Conservation (phyloP, 1,140 invertebrate species). For the Ceratina australensis region DNA sequence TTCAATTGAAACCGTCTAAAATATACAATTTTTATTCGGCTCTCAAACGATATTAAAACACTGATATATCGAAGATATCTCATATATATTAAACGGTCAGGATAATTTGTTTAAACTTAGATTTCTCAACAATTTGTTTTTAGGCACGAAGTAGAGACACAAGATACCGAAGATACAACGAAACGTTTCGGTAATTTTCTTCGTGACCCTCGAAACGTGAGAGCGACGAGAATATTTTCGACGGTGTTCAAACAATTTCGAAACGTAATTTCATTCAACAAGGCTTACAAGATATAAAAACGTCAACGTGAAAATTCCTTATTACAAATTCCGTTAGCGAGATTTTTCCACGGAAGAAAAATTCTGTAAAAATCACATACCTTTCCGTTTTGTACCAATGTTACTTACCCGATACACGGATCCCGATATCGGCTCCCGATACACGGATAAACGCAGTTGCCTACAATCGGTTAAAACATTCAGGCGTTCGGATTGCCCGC, state of each 20-base stretch:
- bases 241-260: slow-evolving; percentile 2
- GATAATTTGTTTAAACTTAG: slow-evolving; percentile 44
- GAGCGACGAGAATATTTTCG: no score
- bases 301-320: slow-evolving; percentile 38
- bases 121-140: slow-evolving; percentile 14
- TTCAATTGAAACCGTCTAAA: slow-evolving; percentile 32
- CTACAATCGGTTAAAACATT: slow-evolving; percentile 21
- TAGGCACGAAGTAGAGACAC: slow-evolving; percentile 47
- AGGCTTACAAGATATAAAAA: slow-evolving; percentile 35
- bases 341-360: slow-evolving; percentile 31
- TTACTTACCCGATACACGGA: slow-evolving; percentile 10
- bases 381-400: slow-evolving; percentile 27
- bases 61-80: slow-evolving; percentile 33
- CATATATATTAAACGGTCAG: slow-evolving; percentile 33
- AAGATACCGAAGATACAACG: slow-evolving; percentile 13
- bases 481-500: not conserved
- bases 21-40: slow-evolving; percentile 19
- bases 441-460: slow-evolving; percentile 3
- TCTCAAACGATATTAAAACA: slow-evolving; percentile 21
- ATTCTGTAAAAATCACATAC: slow-evolving; percentile 37
- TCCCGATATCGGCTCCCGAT: not conserved
- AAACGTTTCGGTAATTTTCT: not conserved
- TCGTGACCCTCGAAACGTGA: no score
- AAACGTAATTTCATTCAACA: slow-evolving; percentile 22
- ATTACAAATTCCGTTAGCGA: slow-evolving; percentile 45